Conservation (phyloP, 2,797 vertebrate species). For the Scyliorhinus canicula region DNA sequence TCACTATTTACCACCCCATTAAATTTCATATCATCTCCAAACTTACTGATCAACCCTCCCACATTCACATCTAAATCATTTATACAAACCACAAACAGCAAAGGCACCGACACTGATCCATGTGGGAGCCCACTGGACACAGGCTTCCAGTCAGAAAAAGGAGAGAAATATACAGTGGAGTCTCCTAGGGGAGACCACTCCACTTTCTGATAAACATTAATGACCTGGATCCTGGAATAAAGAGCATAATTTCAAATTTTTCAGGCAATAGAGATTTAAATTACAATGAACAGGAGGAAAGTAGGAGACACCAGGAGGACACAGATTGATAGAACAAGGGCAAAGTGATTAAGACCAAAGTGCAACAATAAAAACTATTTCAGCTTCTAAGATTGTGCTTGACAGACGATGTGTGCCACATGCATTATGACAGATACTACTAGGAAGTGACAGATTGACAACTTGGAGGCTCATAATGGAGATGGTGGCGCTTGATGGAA, state of each 20-base stretch:
- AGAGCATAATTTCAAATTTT: background rate
- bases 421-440: background rate
- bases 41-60: too few species aligned
- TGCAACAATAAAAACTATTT: background rate
- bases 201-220: background rate
- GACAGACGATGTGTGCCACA: background rate
- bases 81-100: too few species aligned
- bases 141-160: too few species aligned
- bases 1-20: too few species aligned
- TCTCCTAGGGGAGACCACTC: background rate
- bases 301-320: background rate
- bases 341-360: background rate
- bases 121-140: too few species aligned
- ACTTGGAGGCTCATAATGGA: background rate
- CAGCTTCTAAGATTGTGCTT: background rate
- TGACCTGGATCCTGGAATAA: background rate
- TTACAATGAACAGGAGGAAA: background rate
- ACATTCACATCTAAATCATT: too few species aligned
- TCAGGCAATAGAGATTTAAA: background rate
- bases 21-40: too few species aligned
- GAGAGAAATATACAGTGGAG: background rate
- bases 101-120: too few species aligned
- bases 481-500: background rate
- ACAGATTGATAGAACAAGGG: background rate
- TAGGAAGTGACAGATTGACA: background rate